Base-by-base conservation (phyloP, 2,797 vertebrate genomes). In the Pantherophis alleghaniensis region DNA sequence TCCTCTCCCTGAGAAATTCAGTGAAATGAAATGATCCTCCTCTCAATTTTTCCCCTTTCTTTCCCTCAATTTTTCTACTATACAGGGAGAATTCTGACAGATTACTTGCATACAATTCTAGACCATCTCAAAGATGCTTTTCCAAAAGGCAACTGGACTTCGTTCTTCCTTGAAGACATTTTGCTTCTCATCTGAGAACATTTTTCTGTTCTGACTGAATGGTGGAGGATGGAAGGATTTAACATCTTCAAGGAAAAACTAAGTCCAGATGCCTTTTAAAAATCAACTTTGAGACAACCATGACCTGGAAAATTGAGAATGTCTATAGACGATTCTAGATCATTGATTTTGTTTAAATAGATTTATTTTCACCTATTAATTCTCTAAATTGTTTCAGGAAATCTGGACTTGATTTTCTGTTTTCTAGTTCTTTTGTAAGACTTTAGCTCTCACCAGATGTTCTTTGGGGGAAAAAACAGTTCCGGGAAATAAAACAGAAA, bases 391-490 rank as follows among this genome's bases (percentile, higher is more conserved):
- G 11, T 56, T 53, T 69, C 60, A 66, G 3, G 22, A 57, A 87
- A 86, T 26, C 22, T 66, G 51, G 16, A 42, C 90, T 86, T 51
- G 22, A 32, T 16, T 37, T 60, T 12, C 16, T 92, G 42, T 86
- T 92, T 92, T 87, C 51, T 37, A 69, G 18, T 86, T 53, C n/a
- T 24, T 47, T 61, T 22, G 28, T 86, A 32, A 55, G 69, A 14
- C 56, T 86, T 90, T 37, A 86, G 59, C 56, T 86, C 28, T 42
- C 63, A 63, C 74, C 79, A 93, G 74, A 86, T 87, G 88, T 93
- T 93, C 59, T 32, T 12, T 5, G 9, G 9, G 42, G 56, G 69
- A 16, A 6, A 6, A 92, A 90, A 42, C 59, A 42, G n/a, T 87
- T 90, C 28, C 11, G 4, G 59, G 74, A 87, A 61, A 66, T 37